A percentile compares a stretch with the other conserved stretches of the same genome.
phyloP scores from a whole-genome alignment of 1,140 invertebrate genomes.

The Acromyrmex charruanus region DNA sequence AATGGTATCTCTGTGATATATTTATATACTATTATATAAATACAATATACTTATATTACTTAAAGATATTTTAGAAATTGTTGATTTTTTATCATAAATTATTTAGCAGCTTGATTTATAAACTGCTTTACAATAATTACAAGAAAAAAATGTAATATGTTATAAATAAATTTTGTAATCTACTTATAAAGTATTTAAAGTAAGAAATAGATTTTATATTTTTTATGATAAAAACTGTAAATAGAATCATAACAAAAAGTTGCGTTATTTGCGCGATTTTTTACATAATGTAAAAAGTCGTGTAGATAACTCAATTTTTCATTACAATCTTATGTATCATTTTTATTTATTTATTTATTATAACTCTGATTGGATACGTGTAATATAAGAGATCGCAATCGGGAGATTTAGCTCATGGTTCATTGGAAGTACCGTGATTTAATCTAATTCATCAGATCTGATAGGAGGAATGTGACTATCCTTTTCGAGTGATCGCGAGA shows the following conservation, averaged over 20 bases:
- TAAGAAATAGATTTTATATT: no score
- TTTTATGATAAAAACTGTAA: not conserved
- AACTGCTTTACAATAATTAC: not conserved
- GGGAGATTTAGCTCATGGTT: not conserved
- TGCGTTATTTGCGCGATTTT: no score
- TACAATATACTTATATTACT: not conserved
- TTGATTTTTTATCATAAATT: not conserved
- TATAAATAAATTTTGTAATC: not conserved
- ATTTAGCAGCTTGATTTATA: not conserved
- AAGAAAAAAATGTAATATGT: not conserved
- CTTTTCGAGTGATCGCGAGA: conserved; percentile 59
- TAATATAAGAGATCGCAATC: not conserved
- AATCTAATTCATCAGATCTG: conserved; percentile 63
- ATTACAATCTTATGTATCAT: not conserved
- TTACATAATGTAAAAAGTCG: not conserved
- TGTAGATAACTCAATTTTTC: not conserved
- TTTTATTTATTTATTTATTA: not conserved
- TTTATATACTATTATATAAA: not conserved
- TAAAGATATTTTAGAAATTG: not conserved
- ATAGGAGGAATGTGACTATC: conserved; percentile 59
- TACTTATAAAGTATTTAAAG: no score
- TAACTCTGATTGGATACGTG: not conserved
- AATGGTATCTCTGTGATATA: not conserved
- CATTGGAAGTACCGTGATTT: conserved; percentile 39
- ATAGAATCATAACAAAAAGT: no score